Base-by-base conservation (phyloP, 2,797 vertebrate species). In the Pampus argenteus region DNA sequence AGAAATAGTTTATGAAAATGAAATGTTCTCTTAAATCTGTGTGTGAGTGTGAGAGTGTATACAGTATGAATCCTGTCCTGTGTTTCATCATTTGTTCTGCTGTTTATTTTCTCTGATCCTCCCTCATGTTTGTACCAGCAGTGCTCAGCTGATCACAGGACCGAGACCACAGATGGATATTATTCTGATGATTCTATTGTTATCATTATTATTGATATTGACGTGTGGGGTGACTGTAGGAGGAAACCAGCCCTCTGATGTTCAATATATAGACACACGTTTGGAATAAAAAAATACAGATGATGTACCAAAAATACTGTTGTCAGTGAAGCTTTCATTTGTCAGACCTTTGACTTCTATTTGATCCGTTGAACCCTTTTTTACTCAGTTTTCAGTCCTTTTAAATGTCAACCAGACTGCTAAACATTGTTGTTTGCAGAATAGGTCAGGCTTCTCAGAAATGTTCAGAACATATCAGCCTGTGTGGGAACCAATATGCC, bases 231-330 rank as follows among this genome's bases (percentile, higher is more conserved):
- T 86, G 70, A 82, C 65, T 84, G 83, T 88, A 88, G 87, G 86
- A 71, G 82, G 90, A 74, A 22, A 3, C 18, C 23, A 1, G 62
- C 76, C 83, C 86, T 88, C 91, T 90, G 79, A 81, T 91, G 89
- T 92, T 91, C 86, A 88, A 77, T 92, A 92, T 93, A 91, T 91
- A 89, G 79, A 92, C 79, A 89, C 65, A 86, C 70, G 58, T 93
- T 93, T 93, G 89, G 84, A 92, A 92, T 93, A 88, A 92, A 90
- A 89, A 81, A 66, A 70, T 49, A 50, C 52, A 42, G 31, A 76
- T 57, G 57, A 61, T 79, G 74, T 68, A 61, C 50, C 67, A 74
- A 74, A 80, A 72, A 20, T 6, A 29, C 18, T n/a, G 34, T 22
- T 52, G 42, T 11, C 42, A 49, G 6, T 14, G 18, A 1, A 0